phyloP scores from a whole-genome alignment of 2,797 vertebrate genomes.

The Hephaestus fuliginosus region DNA sequence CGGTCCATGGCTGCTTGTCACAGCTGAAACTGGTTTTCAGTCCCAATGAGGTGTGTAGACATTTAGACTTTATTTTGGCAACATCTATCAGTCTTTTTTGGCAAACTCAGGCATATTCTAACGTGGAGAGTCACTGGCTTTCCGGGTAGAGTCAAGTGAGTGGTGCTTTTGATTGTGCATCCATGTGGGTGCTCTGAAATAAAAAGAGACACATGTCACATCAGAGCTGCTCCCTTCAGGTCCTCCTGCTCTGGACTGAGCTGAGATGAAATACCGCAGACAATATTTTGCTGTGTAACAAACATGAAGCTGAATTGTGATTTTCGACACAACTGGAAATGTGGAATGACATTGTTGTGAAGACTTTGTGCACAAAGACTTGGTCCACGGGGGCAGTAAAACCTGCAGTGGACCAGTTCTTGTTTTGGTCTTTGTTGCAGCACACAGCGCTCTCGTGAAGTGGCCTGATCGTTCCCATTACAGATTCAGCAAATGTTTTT shows the following conservation, averaged over 20 bases:
- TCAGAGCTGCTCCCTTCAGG: conserved; percentile 17
- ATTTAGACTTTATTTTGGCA: conserved; percentile 33
- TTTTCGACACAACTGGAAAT: conserved; percentile 34
- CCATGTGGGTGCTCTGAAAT: conserved; percentile 34
- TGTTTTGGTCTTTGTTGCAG: conserved; percentile 40
- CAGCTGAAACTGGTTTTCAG: conserved; percentile 23
- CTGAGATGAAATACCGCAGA: conserved; percentile 9
- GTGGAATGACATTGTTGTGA: conserved; percentile 7
- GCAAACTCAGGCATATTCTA: conserved; percentile 33
- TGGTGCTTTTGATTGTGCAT: conserved; percentile 40
- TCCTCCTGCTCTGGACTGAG: conserved; percentile 22
- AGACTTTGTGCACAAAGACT: conserved; percentile 2
- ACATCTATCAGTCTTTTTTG: conserved; percentile 49
- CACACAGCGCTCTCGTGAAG: conserved; percentile 41
- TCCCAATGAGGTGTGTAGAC: conserved; percentile 30
- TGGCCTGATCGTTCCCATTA: conserved; percentile 65
- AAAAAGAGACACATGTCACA: conserved; percentile 38
- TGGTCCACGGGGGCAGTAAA: not conserved
- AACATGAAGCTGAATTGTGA: not conserved
- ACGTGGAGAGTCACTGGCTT: conserved; percentile 38
- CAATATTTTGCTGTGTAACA: conserved; percentile 25
- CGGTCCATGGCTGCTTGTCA: conserved; percentile 44
- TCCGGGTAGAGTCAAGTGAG: conserved; percentile 55
- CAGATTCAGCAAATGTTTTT: conserved; percentile 73
- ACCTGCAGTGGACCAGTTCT: conserved; percentile 24